phyloP scores from a whole-genome alignment of 2,888 invertebrate species.

The Pegoplata infirma region DNA sequence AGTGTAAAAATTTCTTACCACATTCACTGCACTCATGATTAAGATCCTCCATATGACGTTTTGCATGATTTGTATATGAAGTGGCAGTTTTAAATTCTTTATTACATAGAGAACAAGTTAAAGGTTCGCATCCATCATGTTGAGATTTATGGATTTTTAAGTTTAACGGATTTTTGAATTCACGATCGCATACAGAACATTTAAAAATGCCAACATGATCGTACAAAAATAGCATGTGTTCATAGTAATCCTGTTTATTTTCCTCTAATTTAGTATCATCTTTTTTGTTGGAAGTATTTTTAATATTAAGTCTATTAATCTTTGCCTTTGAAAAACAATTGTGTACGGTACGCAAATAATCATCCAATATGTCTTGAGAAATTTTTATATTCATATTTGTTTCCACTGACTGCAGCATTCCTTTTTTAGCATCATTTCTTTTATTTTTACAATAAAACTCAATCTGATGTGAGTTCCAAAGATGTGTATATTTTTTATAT shows the following conservation, averaged over 20 bases:
- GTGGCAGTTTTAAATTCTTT: conserved; percentile 42
- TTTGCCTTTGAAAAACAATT: conserved; percentile 45
- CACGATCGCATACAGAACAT: conserved; percentile 48
- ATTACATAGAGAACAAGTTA: conserved; percentile 52
- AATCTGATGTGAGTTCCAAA: conserved; percentile 56
- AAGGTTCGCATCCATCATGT: conserved; percentile 39
- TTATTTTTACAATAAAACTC: conserved; percentile 53
- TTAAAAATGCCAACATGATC: conserved; percentile 51
- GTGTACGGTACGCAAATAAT: conserved; percentile 44
- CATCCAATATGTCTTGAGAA: conserved; percentile 26
- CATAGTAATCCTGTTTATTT: conserved; percentile 34
- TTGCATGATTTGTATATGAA: conserved; percentile 55
- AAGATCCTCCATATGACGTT: conserved; percentile 57
- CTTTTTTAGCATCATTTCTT: conserved; percentile 38
- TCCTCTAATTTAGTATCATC: conserved; percentile 1
- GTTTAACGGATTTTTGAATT: conserved; percentile 39
- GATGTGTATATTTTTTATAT: conserved; percentile 34
- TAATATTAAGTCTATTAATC: conserved; percentile 9
- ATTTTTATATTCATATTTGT: conserved; percentile 44
- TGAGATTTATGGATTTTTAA: conserved; percentile 50
- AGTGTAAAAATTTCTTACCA: conserved; percentile 55
- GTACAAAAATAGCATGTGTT: conserved; percentile 39
- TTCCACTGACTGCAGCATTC: conserved; percentile 45
- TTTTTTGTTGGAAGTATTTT: not conserved
- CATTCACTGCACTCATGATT: conserved; percentile 57